Base-by-base conservation (phyloP, 1,140 invertebrate species). In the Calephelis nemesis region DNA sequence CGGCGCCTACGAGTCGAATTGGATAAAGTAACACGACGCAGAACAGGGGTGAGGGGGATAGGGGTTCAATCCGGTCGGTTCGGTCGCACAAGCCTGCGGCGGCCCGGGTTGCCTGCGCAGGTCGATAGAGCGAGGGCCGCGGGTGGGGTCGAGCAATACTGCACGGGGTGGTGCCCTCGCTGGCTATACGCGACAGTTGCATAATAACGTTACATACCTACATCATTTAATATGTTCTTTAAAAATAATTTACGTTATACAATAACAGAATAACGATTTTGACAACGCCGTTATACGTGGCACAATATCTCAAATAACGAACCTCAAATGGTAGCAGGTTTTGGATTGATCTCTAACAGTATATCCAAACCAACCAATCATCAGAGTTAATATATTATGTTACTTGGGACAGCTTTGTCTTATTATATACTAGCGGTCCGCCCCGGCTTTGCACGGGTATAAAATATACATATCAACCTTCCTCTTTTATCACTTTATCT, bases 71-170 rank as follows among this genome's bases (percentile, higher is more conserved):
- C 82, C 75, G 80, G 78, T 81, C 76, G 82, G 76, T 76, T 79
- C 79, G 80, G 82, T 81, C 81, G 81, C 54, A 70, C 76, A 73
- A 84, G 81, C 78, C 71, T 73, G 83, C 80, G 74, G 72, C 76
- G 77, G 78, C 75, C 77, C 82, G 80, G 78, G 80, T 82, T 81
- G 84, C 84, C 77, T 76, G 87, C 86, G 86, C 81, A 84, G 88
- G 85, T 86, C 82, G 92, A 87, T 84, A 84, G 78, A 87, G 83
- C 84, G 77, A 86, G 86, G 83, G 77, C 81, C 79, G 84, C 84
- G 87, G 92, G 92, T 92, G 90, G 92, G 91, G 92, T 84, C 84
- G 85, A 92, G 79, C 73, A 72, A 71, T 79, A 81, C 79, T 79
- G 81, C 77, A 80, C 80, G 70, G 82, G 80, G 84, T 83, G 85